Evolutionary conservation across 2,113 vertebrate species (phyloP).

Genomic region (Charina bottae): DNA sequence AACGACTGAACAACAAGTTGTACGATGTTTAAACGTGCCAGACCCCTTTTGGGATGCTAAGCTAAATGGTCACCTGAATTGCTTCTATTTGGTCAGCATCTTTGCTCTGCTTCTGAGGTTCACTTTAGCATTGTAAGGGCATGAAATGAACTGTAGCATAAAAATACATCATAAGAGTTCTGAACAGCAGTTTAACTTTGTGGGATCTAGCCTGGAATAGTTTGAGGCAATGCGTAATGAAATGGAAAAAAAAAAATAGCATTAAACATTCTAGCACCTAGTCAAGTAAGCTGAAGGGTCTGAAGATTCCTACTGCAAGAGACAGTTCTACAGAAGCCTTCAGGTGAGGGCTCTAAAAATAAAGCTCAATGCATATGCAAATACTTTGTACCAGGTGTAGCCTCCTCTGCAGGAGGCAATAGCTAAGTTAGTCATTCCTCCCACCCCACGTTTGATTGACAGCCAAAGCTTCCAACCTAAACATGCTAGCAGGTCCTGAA

Average conservation of each 20-base stretch:
- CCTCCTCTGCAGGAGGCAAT: neutral
- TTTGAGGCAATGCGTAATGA: neutral
- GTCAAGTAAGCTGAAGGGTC: neutral
- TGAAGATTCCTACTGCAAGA: neutral
- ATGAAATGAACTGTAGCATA: neutral
- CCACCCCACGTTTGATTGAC: neutral
- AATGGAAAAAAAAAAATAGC: neutral
- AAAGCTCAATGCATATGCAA: neutral
- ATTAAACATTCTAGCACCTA: neutral
- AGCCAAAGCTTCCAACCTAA: neutral
- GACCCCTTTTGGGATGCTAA: neutral
- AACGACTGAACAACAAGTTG: too few species aligned
- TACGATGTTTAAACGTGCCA: neutral
- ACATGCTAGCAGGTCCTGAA: neutral
- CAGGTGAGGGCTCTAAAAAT: neutral
- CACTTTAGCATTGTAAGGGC: neutral
- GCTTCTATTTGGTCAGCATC: neutral
- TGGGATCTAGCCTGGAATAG: neutral
- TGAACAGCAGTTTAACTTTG: neutral
- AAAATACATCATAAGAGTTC: neutral
- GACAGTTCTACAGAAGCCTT: neutral
- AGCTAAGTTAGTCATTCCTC: neutral
- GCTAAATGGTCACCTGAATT: neutral
- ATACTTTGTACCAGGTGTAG: neutral
- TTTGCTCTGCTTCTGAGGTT: neutral